Percentiles rank a stretch among this genome's conserved stretches.
Evolutionary conservation across 2,888 invertebrate genomes (phyloP).

Genomic region (Limnephilus auricula): DNA sequence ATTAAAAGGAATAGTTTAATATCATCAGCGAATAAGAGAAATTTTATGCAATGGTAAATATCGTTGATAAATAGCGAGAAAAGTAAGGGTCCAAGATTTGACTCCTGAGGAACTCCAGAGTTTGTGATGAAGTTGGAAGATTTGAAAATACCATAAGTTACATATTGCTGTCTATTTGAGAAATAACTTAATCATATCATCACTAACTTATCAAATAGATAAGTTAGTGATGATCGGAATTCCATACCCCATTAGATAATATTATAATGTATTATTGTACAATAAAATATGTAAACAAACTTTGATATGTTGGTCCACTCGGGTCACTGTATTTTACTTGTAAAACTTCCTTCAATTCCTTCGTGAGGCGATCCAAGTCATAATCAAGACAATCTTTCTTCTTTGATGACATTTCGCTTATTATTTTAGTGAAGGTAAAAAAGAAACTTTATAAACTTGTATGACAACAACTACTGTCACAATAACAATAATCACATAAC

Average conservation of each 20-base stretch:
- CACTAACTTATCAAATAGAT: not conserved
- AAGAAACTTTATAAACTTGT: not conserved
- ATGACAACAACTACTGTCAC: not conserved
- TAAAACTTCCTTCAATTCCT: conserved; percentile 56
- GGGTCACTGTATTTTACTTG: conserved; percentile 67
- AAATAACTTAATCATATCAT: no score
- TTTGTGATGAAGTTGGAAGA: no score
- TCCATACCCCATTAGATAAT: not conserved
- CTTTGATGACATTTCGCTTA: not conserved
- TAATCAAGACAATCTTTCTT: conserved; percentile 10
- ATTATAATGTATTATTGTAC: not conserved
- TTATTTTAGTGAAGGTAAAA: not conserved
- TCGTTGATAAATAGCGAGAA: no score
- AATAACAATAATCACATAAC: not conserved
- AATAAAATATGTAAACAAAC: conserved; percentile 67
- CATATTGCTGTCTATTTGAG: no score
- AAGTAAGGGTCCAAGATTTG: no score
- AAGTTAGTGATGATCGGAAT: not conserved
- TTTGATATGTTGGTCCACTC: conserved; percentile 75
- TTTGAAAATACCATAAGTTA: no score
- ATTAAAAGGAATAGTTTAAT: no score
- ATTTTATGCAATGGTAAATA: no score
- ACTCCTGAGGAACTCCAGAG: no score
- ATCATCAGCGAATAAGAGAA: no score
- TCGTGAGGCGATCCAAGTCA: conserved; percentile 33